These are phyloP conservation scores for Lithophane socia DNA, from an alignment of 2,888 invertebrate genomes.

Conservation along the genomic window DNA sequence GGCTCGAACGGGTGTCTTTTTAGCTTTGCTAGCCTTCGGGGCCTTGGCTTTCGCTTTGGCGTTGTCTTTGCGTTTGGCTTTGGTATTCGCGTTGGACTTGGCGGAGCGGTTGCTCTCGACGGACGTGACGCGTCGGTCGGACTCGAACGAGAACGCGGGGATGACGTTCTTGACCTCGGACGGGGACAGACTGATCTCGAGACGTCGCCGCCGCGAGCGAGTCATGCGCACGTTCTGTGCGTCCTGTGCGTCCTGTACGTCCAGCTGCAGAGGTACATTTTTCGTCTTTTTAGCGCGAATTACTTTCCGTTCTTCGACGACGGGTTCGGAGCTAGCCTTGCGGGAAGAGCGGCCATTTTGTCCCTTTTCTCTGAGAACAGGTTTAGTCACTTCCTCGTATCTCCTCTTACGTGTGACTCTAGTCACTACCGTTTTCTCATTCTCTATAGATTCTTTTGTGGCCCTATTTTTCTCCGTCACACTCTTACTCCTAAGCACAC, in stretches of 20 bases:
- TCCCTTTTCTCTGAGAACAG: constrained; percentile 85
- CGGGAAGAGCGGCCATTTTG: constrained; percentile 80
- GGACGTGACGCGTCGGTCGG: constrained; percentile 79
- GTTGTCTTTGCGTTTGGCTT: constrained; percentile 60
- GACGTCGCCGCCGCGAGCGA: constrained; percentile 79
- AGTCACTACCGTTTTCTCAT: constrained; percentile 78
- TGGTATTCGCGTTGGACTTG: constrained; percentile 70
- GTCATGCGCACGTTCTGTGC: constrained; percentile 80
- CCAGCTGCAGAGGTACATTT: constrained; percentile 67
- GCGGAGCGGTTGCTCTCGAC: constrained; percentile 77
- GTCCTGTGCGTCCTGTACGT: constrained; percentile 67
- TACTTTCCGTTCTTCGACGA: constrained; percentile 73
- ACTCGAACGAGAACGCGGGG: constrained; percentile 82
- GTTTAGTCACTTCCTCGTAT: constrained; percentile 80
- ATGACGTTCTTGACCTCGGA: constrained; percentile 79
- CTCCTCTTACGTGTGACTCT: constrained; percentile 81
- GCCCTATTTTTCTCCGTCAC: constrained; percentile 72
- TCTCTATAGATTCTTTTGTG: constrained; percentile 87
- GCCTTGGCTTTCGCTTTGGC: constrained; percentile 68
- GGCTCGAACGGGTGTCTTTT: constrained; percentile 75
- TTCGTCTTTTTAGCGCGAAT: constrained; percentile 76
- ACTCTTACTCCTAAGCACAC: constrained; percentile 67
- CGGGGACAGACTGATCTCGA: constrained; percentile 84
- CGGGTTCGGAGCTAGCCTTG: constrained; percentile 69
- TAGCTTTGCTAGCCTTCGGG: constrained; percentile 71